Evolutionary conservation across 92 coral and sea anemone species (phyloP).

Genomic region (Zoanthus solanderi): DNA sequence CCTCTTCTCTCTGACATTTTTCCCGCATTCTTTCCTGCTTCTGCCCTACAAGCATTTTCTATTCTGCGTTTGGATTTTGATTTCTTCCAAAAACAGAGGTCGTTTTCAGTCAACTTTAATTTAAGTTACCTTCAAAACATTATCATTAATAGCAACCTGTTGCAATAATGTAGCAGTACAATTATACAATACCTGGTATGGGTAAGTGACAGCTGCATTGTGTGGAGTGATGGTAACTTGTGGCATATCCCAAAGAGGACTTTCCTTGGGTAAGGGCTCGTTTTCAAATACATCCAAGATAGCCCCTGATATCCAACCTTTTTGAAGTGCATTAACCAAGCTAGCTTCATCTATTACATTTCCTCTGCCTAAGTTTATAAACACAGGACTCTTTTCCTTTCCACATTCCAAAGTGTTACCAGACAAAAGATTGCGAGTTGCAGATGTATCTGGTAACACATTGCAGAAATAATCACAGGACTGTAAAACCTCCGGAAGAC

Average conservation of each 20-base stretch:
- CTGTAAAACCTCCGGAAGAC: constrained; percentile 73
- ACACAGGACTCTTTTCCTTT: constrained; percentile 70
- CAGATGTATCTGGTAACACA: constrained; percentile 86
- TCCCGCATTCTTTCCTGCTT: too few relatives aligned
- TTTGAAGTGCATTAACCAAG: constrained; percentile 77
- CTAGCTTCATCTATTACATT: constrained; percentile 84
- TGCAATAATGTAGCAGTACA: background rate
- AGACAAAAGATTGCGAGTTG: constrained; percentile 79
- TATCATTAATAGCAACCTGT: background rate
- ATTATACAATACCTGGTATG: constrained; percentile 63
- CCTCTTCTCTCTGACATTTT: too few relatives aligned
- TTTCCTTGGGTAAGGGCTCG: constrained; percentile 86
- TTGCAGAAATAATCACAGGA: constrained; percentile 91
- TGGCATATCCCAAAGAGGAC: constrained; percentile 88
- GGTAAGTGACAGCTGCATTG: constrained; percentile 59
- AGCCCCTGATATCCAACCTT: constrained; percentile 95
- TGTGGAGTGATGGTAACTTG: constrained; percentile 94
- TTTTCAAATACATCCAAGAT: constrained; percentile 89
- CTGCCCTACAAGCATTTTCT: too few relatives aligned
- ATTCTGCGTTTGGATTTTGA: too few relatives aligned
- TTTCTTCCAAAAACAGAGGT: too few relatives aligned
- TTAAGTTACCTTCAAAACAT: background rate
- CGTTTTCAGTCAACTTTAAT: background rate
- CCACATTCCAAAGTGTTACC: constrained; percentile 80
- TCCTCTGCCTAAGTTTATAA: constrained; percentile 92